Conservation (phyloP, 2,888 invertebrate genomes). For the Pyrrhia umbra region DNA sequence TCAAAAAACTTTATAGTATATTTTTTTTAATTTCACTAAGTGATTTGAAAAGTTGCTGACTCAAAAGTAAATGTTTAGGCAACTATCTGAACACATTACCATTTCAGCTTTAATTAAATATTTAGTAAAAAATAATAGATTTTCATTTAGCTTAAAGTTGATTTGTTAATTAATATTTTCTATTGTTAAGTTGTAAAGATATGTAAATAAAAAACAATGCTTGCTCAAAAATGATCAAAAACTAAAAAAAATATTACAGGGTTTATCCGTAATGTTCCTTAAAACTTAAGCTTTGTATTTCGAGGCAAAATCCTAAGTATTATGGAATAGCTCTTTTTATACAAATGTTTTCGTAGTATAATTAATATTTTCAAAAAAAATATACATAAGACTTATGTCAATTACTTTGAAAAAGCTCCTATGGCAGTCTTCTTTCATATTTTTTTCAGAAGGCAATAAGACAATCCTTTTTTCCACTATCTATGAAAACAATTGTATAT, state of each 20-base stretch:
- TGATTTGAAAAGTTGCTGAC: slow-evolving; percentile 41
- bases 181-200: slow-evolving; percentile 46
- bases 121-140: slow-evolving; percentile 46
- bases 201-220: slow-evolving; percentile 56
- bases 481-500: slow-evolving; percentile 48
- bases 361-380: slow-evolving; percentile 1
- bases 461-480: background rate
- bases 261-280: slow-evolving; percentile 67
- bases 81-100: slow-evolving; percentile 73
- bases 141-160: slow-evolving; percentile 55
- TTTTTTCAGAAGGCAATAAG: background rate
- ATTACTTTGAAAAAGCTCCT: slow-evolving; percentile 7
- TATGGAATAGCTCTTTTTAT: slow-evolving; percentile 53
- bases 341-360: slow-evolving; percentile 58
- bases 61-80: slow-evolving; percentile 18
- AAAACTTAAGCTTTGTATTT: slow-evolving; percentile 41
- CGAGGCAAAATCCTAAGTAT: slow-evolving; percentile 55
- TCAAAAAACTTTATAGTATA: slow-evolving; percentile 32
- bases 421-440: background rate
- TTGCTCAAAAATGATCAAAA: slow-evolving; percentile 76
- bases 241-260: slow-evolving; percentile 67
- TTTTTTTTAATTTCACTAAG: slow-evolving; percentile 8
- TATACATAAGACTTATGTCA: slow-evolving; percentile 10
- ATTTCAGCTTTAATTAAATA: slow-evolving; percentile 77
- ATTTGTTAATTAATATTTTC: slow-evolving; percentile 29